Evolutionary conservation across 2,113 vertebrate species (phyloP), one percentile per base, ranked within the genome.

Genomic region (Triplophysa rosa): DNA sequence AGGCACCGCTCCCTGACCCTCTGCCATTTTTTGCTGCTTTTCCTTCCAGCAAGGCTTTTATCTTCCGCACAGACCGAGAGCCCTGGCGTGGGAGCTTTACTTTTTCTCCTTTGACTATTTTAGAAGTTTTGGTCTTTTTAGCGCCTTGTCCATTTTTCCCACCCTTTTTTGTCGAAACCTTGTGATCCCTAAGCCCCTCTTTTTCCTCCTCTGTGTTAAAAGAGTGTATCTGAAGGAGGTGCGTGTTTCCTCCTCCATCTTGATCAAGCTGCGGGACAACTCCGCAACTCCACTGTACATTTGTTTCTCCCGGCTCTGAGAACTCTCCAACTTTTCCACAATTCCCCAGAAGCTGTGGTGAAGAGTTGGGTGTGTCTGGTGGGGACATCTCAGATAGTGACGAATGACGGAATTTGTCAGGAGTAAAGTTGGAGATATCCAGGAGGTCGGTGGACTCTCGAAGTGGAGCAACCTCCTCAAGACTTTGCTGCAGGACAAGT

Each of bases 351-450:
- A 97, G 95, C 90, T 98, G 96, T 0, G 97, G 97, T 69, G 98
- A 99, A 87, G 98, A 94, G 89, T 94, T 98, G 29, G 98, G 98
- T 63, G 98, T 99, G 87, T 98, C 96, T 0, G 98, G 98, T 82
- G 98, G 97, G 66, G 97, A 99, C 87, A 98, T 94, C 88, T 98
- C 97, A 2, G 97, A 98, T 83, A 98, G 93, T 10, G 97, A 98
- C 0, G 96, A 97, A 90, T 98, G 96, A 83, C 98, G 95, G 91
- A 99, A 99, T 88, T 98, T 98, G 91, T 99, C 98, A 58, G 98
- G 98, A 59, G 98, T 99, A 87, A 99, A 99, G 94, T 99, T 99
- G 66, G 98, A 99, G 89, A 99, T 99, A 87, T 99, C 98, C 86
- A 99, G 93, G 87, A 99, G 95, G 90, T 99, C 98, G 49, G 94